Evolutionary conservation across 1,140 invertebrate species (phyloP).

Genomic region (Leptopilina boulardi): DNA sequence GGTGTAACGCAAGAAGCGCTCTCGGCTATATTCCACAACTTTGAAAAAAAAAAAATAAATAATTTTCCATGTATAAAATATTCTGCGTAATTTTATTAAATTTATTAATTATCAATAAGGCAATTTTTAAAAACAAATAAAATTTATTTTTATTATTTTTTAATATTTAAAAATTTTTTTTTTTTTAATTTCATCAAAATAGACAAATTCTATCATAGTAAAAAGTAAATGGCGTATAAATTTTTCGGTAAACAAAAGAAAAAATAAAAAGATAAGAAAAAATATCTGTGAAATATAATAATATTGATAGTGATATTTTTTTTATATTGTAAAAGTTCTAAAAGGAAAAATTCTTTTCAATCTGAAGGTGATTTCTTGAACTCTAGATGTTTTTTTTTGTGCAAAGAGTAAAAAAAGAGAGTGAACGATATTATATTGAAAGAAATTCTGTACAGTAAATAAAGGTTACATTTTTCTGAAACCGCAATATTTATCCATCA

Average conservation of each 20-base stretch:
- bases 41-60: not conserved
- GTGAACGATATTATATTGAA: not conserved
- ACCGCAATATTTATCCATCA: slow-evolving; percentile 18
- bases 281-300: too few relatives aligned
- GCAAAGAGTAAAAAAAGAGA: too few relatives aligned
- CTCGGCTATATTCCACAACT: not conserved
- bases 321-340: too few relatives aligned
- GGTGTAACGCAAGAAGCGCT: slow-evolving; percentile 42
- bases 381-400: not conserved
- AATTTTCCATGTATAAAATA: slow-evolving; percentile 35
- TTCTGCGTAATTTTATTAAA: slow-evolving; percentile 55
- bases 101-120: slow-evolving; percentile 65
- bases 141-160: too few relatives aligned
- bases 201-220: too few relatives aligned
- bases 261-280: too few relatives aligned
- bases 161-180: too few relatives aligned
- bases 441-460: slow-evolving; percentile 16
- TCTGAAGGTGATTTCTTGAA: not conserved
- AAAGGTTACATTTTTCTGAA: not conserved
- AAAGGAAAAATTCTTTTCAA: not conserved
- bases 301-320: too few relatives aligned
- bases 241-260: too few relatives aligned
- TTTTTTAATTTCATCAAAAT: too few relatives aligned
- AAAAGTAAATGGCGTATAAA: too few relatives aligned
- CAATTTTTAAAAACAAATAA: too few relatives aligned